A percentile compares a stretch with the other conserved stretches of the same genome.
Evolutionary conservation across 2,113 vertebrate genomes (phyloP).

Genomic region (Vidua macroura): DNA sequence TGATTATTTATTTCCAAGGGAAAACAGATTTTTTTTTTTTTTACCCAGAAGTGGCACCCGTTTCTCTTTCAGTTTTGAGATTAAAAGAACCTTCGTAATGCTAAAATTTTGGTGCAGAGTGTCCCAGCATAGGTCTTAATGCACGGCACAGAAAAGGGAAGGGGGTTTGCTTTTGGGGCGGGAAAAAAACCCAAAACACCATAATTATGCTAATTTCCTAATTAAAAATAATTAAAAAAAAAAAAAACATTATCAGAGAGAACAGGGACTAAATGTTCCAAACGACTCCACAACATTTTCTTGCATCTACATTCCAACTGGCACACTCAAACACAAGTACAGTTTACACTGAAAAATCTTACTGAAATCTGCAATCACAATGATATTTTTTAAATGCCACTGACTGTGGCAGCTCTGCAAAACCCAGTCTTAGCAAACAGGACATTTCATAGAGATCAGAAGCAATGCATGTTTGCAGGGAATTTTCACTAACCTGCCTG

Average conservation of each 20-base stretch:
- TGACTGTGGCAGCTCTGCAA: not conserved
- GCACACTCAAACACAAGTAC: not conserved
- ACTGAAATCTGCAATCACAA: not conserved
- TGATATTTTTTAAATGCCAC: not conserved
- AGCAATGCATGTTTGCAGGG: not conserved
- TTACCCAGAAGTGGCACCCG: not conserved
- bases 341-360: not conserved
- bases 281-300: not conserved
- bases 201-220: not conserved
- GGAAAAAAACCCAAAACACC: not conserved
- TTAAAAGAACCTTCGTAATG: accelerated
- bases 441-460: not conserved
- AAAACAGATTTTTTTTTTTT: not conserved
- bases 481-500: slow-evolving; percentile 87
- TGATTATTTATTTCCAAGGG: not conserved
- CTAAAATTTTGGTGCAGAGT: not conserved
- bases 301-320: not conserved
- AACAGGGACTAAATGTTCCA: not conserved
- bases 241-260: not conserved
- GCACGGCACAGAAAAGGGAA: not conserved
- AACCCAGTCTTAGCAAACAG: not conserved
- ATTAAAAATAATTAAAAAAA: not conserved
- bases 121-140: not conserved
- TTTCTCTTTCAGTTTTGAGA: not conserved
- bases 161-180: not conserved